phyloP scores from a whole-genome alignment of 2,888 invertebrate species.

The Campaea margaritaria region DNA sequence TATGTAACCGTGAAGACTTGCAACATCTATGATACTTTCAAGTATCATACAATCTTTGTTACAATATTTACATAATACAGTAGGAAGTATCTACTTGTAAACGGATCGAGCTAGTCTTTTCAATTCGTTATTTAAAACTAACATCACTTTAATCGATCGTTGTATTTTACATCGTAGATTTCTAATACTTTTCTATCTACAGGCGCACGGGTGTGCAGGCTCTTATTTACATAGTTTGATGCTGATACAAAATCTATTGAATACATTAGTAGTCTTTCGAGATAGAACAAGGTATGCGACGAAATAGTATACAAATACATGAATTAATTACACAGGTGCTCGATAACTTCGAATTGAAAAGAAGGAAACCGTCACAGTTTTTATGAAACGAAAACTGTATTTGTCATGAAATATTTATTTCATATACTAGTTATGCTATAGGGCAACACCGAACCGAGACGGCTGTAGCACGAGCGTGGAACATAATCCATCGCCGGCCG shows the following conservation, averaged over 20 bases:
- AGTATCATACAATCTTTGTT: conserved; percentile 37
- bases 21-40: conserved; percentile 15
- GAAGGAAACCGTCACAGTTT: no score
- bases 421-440: background rate
- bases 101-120: background rate
- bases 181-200: background rate
- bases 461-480: no score
- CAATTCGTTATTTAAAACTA: background rate
- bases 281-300: no score
- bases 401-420: background rate
- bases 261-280: no score
- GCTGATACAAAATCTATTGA: no score
- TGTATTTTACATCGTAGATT: conserved; percentile 4
- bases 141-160: conserved; percentile 2
- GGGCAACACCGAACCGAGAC: background rate
- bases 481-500: no score
- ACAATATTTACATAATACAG: conserved; percentile 51
- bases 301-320: no score
- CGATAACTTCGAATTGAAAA: no score
- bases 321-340: no score
- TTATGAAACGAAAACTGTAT: background rate
- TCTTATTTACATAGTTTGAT: no score
- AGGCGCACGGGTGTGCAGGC: background rate
- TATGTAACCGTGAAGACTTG: conserved; percentile 9
- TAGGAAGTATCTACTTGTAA: no score